Evolutionary conservation across 2,797 vertebrate genomes (phyloP), one percentile per base, ranked within the genome.

Genomic region (Etheostoma nigrum): DNA sequence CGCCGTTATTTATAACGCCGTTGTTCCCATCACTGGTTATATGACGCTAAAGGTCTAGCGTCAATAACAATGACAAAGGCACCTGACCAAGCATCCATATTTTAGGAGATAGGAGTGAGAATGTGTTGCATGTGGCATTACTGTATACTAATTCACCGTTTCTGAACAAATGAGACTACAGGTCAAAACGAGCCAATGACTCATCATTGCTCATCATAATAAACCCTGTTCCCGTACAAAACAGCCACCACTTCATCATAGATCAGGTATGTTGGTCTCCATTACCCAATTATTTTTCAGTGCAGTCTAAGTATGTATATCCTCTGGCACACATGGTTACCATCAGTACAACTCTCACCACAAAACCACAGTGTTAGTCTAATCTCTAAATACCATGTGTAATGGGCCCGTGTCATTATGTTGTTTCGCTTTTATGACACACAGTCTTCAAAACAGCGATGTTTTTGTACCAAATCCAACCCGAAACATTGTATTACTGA

Each of bases 361-460:
- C 88, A 86, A 91, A 93, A 93, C 93, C 91, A 69, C 90, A 90
- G 86, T 91, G 92, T 93, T 90, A 88, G 91, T 93, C 79, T 93
- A 93, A 92, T 93, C 88, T 93, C 87, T 88, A 93, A 92, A 94
- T 92, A 91, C 88, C 72, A 42, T 88, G 91, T 88, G 86, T 91
- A 92, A 92, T 90, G 81, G 85, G 74, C 74, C 77, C 27, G 67
- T 89, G 89, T 92, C 87, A 91, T 89, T 92, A 91, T 72, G 81
- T 74, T 81, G 66, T 84, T 81, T 75, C 19, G 63, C 87, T 90
- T 40, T 92, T 88, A 91, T 92, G 91, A 93, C 82, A 93, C 69
- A 25, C 44, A 54, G 79, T 76, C 68, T 27, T 67, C 33, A 9
- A 57, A 80, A 76, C 55, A 7, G 72, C 12, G 64, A 81, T 78